Evolutionary conservation across 2,888 invertebrate genomes (phyloP), one percentile per base, ranked within the genome.

Genomic region (Elgonia sp.): DNA sequence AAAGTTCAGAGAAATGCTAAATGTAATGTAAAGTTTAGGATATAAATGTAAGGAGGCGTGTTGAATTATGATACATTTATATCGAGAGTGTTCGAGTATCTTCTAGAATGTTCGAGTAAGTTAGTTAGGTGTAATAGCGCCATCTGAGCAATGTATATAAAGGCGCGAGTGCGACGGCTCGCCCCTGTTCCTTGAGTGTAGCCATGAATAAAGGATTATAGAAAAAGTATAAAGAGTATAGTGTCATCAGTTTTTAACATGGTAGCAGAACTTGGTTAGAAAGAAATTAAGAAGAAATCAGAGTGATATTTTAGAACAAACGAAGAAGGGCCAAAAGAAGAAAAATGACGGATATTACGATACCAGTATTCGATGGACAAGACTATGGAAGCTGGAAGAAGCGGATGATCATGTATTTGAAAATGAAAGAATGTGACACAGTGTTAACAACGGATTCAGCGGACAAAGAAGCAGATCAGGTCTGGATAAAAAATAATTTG

Each of bases 321-420:
- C 1, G 1, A 29, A 29, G 5, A 29, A 5, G 1, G 29, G 5
- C 29, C 29, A 57, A 57, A 57, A 60, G 12, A 60, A 60, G 6
- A 14, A 50, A 50, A 70, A 70, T 70, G 53, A 21, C 70, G 37
- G 42, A 39, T 6, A 20, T 37, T 16, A 65, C 55, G 39, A 86
- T 90, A 40, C 90, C 76, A 40, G 77, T 89, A 0, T 91, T 91
- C 63, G 89, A 90, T 79, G 90, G 90, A 14, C 42, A 75, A n/a
- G 90, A 92, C n/a, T 91, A 91, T 53, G 80, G 39, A 20, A 89
- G 65, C 29, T 91, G 91, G 91, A 91, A 91, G 70, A 90, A 87
- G 80, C 29, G 91, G n/a, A 42, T 62, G 4, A 10, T 9, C 0
- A 18, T 63, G 75, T 91, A 9, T 69, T 85, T 91, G 10, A 89